These are phyloP conservation scores for Battus philenor DNA, from an alignment of 1,140 invertebrate species.

Conservation along the genomic window DNA sequence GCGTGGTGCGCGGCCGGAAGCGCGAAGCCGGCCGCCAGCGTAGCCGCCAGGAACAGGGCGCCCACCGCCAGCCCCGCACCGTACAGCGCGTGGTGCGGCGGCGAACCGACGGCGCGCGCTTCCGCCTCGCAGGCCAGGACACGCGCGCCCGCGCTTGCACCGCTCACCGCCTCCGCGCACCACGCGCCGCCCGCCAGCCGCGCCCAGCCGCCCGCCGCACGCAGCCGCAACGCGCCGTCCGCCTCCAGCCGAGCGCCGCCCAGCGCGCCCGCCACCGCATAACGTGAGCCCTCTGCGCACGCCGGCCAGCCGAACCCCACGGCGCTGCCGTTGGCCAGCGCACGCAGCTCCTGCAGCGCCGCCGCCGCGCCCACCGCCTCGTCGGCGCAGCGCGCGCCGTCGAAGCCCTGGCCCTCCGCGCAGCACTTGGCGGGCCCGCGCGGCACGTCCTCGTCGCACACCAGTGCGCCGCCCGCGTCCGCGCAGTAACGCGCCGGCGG, in stretches of 20 bases:
- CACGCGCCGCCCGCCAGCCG: constrained; percentile 73
- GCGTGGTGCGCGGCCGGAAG: constrained; percentile 88
- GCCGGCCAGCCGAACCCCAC: constrained; percentile 55
- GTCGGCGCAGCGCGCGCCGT: constrained; percentile 64
- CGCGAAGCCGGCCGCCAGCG: constrained; percentile 84
- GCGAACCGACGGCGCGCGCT: constrained; percentile 55
- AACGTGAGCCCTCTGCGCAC: constrained; percentile 53
- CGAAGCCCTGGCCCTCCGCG: constrained; percentile 50
- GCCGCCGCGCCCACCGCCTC: constrained; percentile 77
- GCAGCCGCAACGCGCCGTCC: constrained; percentile 68
- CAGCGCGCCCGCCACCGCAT: constrained; percentile 59
- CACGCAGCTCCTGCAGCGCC: constrained; percentile 75
- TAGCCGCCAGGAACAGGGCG: constrained; percentile 85
- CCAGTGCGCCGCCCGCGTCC: constrained; percentile 76
- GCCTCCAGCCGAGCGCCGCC: constrained; percentile 64
- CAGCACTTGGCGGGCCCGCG: constrained; percentile 40
- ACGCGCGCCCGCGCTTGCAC: constrained; percentile 47
- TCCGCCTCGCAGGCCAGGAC: constrained; percentile 81
- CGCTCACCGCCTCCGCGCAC: constrained; percentile 79
- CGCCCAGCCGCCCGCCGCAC: constrained; percentile 28
- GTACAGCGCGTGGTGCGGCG: constrained; percentile 74
- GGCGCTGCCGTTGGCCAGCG: constrained; percentile 56
- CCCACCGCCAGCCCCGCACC: constrained; percentile 85
- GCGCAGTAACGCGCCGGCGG: constrained; percentile 77
- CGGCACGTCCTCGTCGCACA: constrained; percentile 68